Evolutionary conservation across 2,113 vertebrate genomes (phyloP), one percentile per base, ranked within the genome.

Genomic region (Gobius niger): DNA sequence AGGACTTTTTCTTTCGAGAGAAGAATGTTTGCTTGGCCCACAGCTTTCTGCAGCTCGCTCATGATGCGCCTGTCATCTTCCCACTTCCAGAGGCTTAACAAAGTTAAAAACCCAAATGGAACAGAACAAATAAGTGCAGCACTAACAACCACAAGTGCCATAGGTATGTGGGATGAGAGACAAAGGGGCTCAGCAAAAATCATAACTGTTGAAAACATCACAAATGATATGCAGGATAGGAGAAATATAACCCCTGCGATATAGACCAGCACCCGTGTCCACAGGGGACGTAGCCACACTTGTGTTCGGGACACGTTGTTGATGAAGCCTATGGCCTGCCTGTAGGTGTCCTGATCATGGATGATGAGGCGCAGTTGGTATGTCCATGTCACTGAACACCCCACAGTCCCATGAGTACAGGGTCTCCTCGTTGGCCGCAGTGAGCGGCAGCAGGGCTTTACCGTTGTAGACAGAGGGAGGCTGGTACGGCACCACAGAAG

Each of bases 311-410:
- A 77, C 6, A 85, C 68, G 16, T 50, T 41, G 0, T 88, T 91
- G 47, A 92, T 78, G 6, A 84, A 76, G 53, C 7, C 41, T 50
- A 91, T 62, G 3, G 87, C 90, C 3, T 8, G 16, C 62, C 14
- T 80, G 75, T 87, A 88, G 18, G 80, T 75, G 54, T 85, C 75
- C 0, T 75, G 67, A 65, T 89, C 83, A 51, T 84, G 74, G n/a
- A 85, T 24, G 61, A 92, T 73, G 65, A 76, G 67, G 4, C 72
- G 80, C 59, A 91, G 57, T 34, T 84, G 77, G 41, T 91, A 91
- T 47, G 5, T 51, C 75, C 71, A 81, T 81, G 18, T 88, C 83
- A 62, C 85, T 89, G 72, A 90, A 90, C n/a, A 15, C 70, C 9
- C 86, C 85, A 44, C 61, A 68, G 47, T 76, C 75, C 87, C 85